phyloP scores from a whole-genome alignment of 2,113 vertebrate genomes.

The Cephalophus harveyi region DNA sequence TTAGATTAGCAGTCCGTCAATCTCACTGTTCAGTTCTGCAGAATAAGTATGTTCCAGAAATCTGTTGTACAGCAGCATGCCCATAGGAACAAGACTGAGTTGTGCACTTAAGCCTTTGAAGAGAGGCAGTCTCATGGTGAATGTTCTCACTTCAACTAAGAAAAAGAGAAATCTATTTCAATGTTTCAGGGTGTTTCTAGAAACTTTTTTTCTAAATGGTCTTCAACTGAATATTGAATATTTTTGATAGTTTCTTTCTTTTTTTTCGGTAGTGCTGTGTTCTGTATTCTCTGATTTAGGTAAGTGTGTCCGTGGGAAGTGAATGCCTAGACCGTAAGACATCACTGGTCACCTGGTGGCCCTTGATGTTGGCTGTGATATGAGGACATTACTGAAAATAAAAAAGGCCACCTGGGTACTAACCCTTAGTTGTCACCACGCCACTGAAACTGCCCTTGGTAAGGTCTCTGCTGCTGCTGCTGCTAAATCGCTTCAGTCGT shows the following conservation, averaged over 20 bases:
- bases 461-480: too few relatives aligned
- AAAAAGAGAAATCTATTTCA: neutral
- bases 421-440: neutral
- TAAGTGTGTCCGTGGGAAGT: neutral
- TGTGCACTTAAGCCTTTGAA: neutral
- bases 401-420: neutral
- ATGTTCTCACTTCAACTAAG: neutral
- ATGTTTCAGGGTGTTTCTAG: neutral
- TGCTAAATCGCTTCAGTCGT: too few relatives aligned
- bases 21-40: neutral
- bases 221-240: neutral
- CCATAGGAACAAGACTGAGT: neutral
- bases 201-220: neutral
- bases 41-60: neutral
- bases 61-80: neutral
- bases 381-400: neutral
- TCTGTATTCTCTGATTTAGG: neutral
- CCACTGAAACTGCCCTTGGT: neutral
- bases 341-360: neutral
- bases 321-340: neutral
- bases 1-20: neutral
- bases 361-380: neutral
- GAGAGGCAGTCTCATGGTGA: neutral
- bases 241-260: neutral
- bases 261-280: neutral